Percentiles rank a stretch among this genome's conserved stretches.
These are phyloP conservation scores for Plodia interpunctella DNA, from an alignment of 1,140 invertebrate species.

Conservation along the genomic window DNA sequence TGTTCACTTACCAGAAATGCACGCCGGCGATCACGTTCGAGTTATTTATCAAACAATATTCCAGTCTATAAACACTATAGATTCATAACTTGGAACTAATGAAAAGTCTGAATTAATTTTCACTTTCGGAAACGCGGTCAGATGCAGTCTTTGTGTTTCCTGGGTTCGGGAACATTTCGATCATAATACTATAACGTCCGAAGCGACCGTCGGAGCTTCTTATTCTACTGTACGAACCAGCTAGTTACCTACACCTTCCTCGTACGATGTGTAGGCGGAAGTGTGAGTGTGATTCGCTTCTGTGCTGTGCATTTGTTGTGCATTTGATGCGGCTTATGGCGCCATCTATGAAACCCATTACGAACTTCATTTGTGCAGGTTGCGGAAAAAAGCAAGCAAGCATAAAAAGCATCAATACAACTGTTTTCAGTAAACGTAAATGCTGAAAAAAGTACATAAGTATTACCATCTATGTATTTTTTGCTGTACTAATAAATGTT, in stretches of 20 bases:
- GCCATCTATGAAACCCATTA: conserved; percentile 12
- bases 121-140: conserved; percentile 15
- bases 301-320: background rate
- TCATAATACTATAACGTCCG: conserved; percentile 8
- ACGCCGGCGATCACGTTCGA: background rate
- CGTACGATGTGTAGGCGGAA: conserved; percentile 27
- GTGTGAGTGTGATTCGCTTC: conserved; percentile 6
- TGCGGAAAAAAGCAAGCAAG: background rate
- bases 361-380: background rate
- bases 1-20: conserved; percentile 16
- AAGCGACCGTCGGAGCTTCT: conserved; percentile 19
- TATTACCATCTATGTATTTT: no score
- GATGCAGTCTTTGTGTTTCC: conserved; percentile 18
- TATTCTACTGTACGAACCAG: background rate
- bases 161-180: conserved; percentile 21
- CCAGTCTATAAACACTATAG: conserved; percentile 16
- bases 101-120: conserved; percentile 11
- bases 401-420: no score
- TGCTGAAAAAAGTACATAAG: background rate
- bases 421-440: no score
- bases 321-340: background rate
- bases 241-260: background rate
- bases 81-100: conserved; percentile 6
- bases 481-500: no score
- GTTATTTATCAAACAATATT: conserved; percentile 17